These are phyloP conservation scores for Apodemus sylvaticus DNA, from an alignment of 2,113 vertebrate genomes.

Conservation along the genomic window DNA sequence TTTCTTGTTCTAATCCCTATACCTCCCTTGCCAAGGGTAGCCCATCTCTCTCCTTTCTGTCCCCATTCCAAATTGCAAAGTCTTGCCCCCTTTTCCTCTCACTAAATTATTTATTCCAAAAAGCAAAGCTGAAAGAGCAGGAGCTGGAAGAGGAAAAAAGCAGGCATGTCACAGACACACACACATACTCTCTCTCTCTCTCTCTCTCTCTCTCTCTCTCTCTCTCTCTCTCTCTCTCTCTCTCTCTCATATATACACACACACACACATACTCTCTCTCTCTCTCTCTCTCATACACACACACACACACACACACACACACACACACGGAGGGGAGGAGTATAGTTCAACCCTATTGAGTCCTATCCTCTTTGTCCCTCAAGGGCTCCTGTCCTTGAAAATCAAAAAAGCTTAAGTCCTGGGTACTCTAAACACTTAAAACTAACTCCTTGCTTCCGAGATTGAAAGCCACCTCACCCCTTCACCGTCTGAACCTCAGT, in stretches of 20 bases:
- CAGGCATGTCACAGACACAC: not conserved
- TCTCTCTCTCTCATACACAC: too few species aligned
- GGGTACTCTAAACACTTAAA: slow-evolving; percentile 5
- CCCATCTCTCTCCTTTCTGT: not conserved
- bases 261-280: too few species aligned
- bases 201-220: too few species aligned
- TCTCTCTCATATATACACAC: too few species aligned
- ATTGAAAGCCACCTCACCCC: not conserved
- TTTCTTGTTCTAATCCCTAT: not conserved
- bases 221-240: too few species aligned
- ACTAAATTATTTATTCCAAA: slow-evolving; percentile 1
- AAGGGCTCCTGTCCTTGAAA: not conserved
- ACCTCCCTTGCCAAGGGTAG: not conserved
- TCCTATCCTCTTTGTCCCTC: not conserved
- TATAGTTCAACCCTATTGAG: not conserved
- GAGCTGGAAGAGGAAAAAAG: not conserved
- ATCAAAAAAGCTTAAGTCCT: not conserved
- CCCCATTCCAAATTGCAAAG: not conserved
- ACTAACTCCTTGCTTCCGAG: not conserved
- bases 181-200: too few species aligned
- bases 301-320: not conserved
- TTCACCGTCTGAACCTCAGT: not conserved
- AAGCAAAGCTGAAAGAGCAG: slow-evolving; percentile 16
- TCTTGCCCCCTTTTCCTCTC: not conserved
- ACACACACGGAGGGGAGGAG: not conserved